Evolutionary conservation across 2,797 vertebrate species (phyloP), one percentile per base, ranked within the genome.

Genomic region (Phalloptychus januarius): DNA sequence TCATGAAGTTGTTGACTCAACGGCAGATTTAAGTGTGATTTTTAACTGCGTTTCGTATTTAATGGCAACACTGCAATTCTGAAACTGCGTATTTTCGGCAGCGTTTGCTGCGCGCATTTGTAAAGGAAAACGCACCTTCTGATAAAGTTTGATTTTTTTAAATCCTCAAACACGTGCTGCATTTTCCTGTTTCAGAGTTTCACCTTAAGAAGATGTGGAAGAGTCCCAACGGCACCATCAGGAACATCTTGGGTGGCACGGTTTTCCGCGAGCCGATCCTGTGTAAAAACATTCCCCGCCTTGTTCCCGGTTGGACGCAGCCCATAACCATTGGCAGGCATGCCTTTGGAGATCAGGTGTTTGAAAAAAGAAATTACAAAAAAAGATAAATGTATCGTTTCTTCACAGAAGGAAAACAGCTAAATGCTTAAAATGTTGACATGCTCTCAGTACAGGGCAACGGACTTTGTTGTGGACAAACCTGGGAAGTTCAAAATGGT

Each of bases 131-230:
- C 2, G 7, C 50, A 25, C 7, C 23, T 52, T 52, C 50, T 25
- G 63, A 40, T 7, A 12, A 13, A 25, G 63, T 65, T 65, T 4
- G 10, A 0, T 58, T 13, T 2, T 2, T 5, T 15, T 0, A 58
- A 58, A 38, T 72, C 31, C 10, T 72, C 18, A 36, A 63, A 63
- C 69, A 3, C n/a, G 10, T 42, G 1, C 45, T 1, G 3, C 58
- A 16, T 69, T 5, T 36, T 56, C 38, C 52, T 4, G 4, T 42
- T 73, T 36, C 75, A 99, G 98, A 99, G 89, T 99, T 99, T 92
- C 98, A 96, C 72, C 93, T 99, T 74, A 99, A 99, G 94, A 98
- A 98, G 83, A 99, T 99, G 98, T 99, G 98, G 98, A 99, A 97
- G 88, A 99, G 98, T 88, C 98, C 98, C 5, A 99, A 99, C 0